Conservation (phyloP, 2,113 vertebrate genomes). For the Xenopus laevis region DNA sequence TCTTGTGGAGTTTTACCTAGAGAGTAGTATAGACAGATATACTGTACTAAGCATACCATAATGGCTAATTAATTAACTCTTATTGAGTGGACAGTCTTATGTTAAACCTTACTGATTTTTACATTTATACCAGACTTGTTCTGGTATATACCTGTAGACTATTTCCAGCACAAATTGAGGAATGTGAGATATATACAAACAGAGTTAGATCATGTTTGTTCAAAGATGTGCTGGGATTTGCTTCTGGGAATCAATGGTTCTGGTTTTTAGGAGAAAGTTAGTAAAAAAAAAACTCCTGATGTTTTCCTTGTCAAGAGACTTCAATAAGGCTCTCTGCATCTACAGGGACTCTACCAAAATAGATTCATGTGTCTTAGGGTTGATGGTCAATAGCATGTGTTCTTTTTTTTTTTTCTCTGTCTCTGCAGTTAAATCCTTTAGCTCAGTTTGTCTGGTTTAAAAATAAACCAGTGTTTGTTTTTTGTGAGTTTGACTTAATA, state of each 20-base stretch:
- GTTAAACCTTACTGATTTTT: too few relatives aligned
- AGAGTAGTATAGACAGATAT: too few relatives aligned
- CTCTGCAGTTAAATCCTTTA: slow-evolving; percentile 2
- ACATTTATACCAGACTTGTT: too few relatives aligned
- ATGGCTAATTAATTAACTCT: too few relatives aligned
- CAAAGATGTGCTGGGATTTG: slow-evolving; percentile 14
- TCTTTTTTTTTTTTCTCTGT: slow-evolving; percentile 8
- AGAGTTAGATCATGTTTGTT: slow-evolving; percentile 14
- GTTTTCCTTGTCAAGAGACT: slow-evolving; percentile 32
- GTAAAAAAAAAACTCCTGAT: slow-evolving; percentile 28
- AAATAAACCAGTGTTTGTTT: slow-evolving; percentile 2
- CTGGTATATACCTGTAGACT: too few relatives aligned
- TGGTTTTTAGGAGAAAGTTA: slow-evolving; percentile 43
- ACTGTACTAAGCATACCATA: too few relatives aligned
- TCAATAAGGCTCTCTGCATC: slow-evolving; percentile 27
- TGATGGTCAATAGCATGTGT: slow-evolving; percentile 24
- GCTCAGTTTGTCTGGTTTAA: neutral
- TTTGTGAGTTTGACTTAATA: neutral
- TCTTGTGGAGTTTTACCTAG: too few relatives aligned
- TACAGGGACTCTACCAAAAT: slow-evolving; percentile 29
- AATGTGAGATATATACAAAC: too few relatives aligned
- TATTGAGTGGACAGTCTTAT: too few relatives aligned
- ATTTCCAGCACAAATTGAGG: neutral
- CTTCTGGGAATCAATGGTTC: slow-evolving; percentile 37
- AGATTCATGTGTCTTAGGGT: slow-evolving; percentile 16